A percentile compares a stretch with the other conserved stretches of the same genome.
Conservation (phyloP, 2,797 vertebrate species). For the Phyllotis vaccarum region DNA sequence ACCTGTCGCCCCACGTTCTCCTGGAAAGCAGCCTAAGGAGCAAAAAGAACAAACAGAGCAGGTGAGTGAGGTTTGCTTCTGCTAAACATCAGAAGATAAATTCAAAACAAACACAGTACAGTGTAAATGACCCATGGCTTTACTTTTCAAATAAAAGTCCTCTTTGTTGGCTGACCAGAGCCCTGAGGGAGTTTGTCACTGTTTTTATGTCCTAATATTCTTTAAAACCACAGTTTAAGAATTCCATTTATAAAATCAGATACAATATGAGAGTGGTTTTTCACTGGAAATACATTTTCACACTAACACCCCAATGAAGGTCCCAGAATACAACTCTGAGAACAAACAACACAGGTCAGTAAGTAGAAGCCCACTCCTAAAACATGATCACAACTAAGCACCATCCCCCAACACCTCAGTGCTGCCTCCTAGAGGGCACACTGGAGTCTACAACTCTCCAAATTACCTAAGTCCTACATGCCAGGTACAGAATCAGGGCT, state of each 20-base stretch:
- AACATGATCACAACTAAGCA: rapidly evolving
- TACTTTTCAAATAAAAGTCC: slow-evolving; percentile 85
- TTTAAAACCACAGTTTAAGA: slow-evolving; percentile 81
- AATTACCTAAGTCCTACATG: not conserved
- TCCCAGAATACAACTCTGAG: slow-evolving; percentile 16
- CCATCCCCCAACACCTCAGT: rapidly evolving
- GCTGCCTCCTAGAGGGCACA: not conserved
- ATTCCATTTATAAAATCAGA: slow-evolving; percentile 71
- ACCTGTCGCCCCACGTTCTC: slow-evolving; percentile 99
- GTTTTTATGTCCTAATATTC: slow-evolving; percentile 61
- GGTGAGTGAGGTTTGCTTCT: slow-evolving; percentile 85
- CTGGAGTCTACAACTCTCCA: not conserved
- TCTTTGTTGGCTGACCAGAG: slow-evolving; percentile 82
- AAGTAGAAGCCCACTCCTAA: not conserved
- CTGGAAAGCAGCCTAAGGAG: slow-evolving; percentile 97
- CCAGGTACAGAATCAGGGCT: not conserved
- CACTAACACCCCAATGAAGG: slow-evolving; percentile 10
- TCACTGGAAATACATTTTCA: slow-evolving; percentile 60
- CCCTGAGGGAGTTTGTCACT: slow-evolving; percentile 62
- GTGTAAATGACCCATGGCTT: slow-evolving; percentile 88
- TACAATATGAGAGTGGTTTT: slow-evolving; percentile 67
- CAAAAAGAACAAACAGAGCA: slow-evolving; percentile 88
- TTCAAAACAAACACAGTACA: slow-evolving; percentile 83
- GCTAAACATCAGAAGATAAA: slow-evolving; percentile 85
- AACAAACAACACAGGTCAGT: not conserved